A percentile compares a stretch with the other conserved stretches of the same genome.
Conservation (phyloP, 2,113 vertebrate species). For the Gambusia holbrooki region DNA sequence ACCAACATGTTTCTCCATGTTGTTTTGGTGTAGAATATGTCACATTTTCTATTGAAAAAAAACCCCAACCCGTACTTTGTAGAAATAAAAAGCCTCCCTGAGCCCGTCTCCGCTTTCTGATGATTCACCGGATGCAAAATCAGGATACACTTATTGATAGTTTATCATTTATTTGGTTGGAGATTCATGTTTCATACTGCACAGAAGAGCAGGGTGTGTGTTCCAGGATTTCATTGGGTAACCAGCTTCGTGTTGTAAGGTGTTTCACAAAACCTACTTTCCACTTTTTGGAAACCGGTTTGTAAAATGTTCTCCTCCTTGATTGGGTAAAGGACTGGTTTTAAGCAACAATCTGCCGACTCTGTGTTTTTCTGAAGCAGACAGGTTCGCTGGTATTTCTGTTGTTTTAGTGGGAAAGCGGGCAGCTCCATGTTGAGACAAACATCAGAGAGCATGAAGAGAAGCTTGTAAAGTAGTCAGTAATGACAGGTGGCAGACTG, state of each 20-base stretch:
- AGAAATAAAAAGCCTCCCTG: background rate
- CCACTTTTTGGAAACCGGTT: slow-evolving; percentile 43
- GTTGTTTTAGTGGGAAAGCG: background rate
- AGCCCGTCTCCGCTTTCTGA: background rate
- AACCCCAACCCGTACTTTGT: no score
- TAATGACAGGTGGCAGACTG: slow-evolving; percentile 16
- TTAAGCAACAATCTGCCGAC: background rate
- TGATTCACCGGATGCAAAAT: background rate
- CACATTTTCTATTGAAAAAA: background rate
- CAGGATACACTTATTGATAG: background rate
- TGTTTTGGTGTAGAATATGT: background rate
- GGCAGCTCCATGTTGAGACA: background rate
- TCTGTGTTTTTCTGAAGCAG: background rate
- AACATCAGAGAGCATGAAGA: background rate
- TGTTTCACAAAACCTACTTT: slow-evolving; percentile 24
- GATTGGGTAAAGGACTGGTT: slow-evolving; percentile 24
- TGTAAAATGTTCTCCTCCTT: slow-evolving; percentile 19
- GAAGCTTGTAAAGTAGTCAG: background rate
- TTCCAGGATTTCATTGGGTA: slow-evolving; percentile 4
- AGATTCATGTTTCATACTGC: background rate
- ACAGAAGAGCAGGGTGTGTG: background rate
- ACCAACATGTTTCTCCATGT: no score
- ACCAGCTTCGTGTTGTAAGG: slow-evolving; percentile 6
- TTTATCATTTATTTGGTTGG: background rate
- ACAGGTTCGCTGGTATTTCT: background rate